Evolutionary conservation across 2,888 invertebrate species (phyloP), one percentile per base, ranked within the genome.

Genomic region (Plebejus anna): DNA sequence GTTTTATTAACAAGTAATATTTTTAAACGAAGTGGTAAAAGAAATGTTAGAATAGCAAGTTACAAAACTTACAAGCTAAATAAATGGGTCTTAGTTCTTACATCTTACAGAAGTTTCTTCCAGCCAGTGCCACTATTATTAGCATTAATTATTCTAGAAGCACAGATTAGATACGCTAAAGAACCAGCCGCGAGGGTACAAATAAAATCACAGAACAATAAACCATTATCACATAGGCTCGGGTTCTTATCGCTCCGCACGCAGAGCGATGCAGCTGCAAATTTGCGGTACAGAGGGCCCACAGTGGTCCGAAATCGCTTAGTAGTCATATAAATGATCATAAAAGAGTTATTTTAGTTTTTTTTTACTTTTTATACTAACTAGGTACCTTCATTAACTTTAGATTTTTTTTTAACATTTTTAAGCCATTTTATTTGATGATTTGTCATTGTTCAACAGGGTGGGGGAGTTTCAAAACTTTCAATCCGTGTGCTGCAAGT

Each of bases 231-330:
- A 47, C 22, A 47, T 51, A 16, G 4, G 11, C 2, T 13, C 4
- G 13, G 22, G 75, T 59, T 13, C 4, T 57, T 51, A 7, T 38
- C 76, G 71, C 72, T 0, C 36, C 57, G 76, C 79, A 80, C 79
- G 84, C 79, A 84, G 77, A 87, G 82, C 78, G 83, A 79, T 81
- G 86, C 83, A 85, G 86, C 85, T 85, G 84, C 83, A 83, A 83
- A 85, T 83, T 84, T 82, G 82, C 76, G 76, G 36, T 42, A 42
- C 28, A 9, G 22, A 42, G n/a, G 22, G 57, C 57, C 5, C 16
- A 59, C 51, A 55, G 55, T 55, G 16, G 55, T 16, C 13, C 16
- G 0, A 55, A 55, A 55, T 55, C 16, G 55, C 47, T 9, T 3
- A 42, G 1, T 38, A 1, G 9, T 9, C 42, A 42, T 42, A 55